Conservation (phyloP, 2,888 invertebrate species). For the Limnephilus auricula region DNA sequence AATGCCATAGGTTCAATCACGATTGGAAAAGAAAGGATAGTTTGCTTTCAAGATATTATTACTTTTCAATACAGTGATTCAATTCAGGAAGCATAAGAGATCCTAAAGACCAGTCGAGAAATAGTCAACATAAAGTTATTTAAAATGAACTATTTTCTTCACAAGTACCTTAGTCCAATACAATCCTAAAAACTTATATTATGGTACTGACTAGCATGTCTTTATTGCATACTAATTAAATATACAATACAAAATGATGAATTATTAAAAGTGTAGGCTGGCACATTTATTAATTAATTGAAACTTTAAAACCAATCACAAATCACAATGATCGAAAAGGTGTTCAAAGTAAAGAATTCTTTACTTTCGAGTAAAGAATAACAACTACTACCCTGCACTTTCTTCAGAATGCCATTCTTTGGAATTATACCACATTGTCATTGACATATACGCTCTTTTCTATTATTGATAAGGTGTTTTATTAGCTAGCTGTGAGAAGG, state of each 20-base stretch:
- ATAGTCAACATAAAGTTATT: neutral
- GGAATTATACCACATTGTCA: neutral
- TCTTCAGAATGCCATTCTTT: slow-evolving; percentile 3
- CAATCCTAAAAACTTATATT: neutral
- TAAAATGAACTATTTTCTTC: neutral
- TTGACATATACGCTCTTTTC: neutral
- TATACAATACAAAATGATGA: neutral
- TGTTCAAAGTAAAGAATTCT: neutral
- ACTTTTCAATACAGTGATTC: neutral
- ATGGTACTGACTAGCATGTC: neutral
- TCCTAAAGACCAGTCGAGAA: neutral
- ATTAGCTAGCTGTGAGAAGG: neutral
- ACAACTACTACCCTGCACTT: slow-evolving; percentile 30
- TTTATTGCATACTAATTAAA: slow-evolving; percentile 2
- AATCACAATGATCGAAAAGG: neutral
- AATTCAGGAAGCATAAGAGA: neutral
- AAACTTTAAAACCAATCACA: neutral
- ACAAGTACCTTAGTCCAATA: neutral
- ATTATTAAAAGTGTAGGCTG: neutral
- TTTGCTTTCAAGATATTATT: neutral
- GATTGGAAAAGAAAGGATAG: neutral
- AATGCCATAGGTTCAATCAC: neutral
- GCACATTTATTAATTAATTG: neutral
- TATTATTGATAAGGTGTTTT: neutral
- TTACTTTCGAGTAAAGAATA: neutral